A percentile compares a stretch with the other conserved stretches of the same genome.
phyloP scores from a whole-genome alignment of 2,888 invertebrate species.

The Dicycla oo region DNA sequence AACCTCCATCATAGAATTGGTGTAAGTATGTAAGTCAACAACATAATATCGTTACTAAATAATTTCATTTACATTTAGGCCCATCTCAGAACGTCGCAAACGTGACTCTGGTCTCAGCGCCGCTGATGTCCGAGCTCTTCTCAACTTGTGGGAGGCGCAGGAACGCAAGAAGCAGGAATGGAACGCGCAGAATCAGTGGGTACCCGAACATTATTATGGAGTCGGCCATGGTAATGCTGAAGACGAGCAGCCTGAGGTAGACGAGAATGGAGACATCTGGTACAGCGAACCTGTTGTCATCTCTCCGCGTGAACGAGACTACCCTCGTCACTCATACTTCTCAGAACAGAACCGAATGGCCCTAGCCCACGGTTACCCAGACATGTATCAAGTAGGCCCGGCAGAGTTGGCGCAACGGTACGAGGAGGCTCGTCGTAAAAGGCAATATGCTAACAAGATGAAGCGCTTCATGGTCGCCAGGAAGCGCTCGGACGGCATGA shows the following conservation, averaged over 20 bases:
- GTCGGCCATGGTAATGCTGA: slow-evolving; percentile 80
- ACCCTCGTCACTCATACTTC: slow-evolving; percentile 85
- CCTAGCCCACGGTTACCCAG: slow-evolving; percentile 82
- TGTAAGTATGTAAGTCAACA: slow-evolving; percentile 56
- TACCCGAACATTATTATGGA: slow-evolving; percentile 80
- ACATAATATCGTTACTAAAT: slow-evolving; percentile 53
- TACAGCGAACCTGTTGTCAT: slow-evolving; percentile 91
- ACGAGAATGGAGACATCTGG: slow-evolving; percentile 90
- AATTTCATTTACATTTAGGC: slow-evolving; percentile 73
- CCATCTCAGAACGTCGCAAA: slow-evolving; percentile 89
- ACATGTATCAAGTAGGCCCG: slow-evolving; percentile 84
- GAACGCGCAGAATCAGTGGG: slow-evolving; percentile 84
- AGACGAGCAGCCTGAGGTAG: slow-evolving; percentile 87
- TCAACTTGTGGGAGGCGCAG: slow-evolving; percentile 91
- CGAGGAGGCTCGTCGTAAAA: slow-evolving; percentile 87
- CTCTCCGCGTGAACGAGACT: slow-evolving; percentile 82
- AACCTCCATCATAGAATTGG: slow-evolving; percentile 59
- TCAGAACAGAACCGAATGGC: slow-evolving; percentile 88
- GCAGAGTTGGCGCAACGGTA: slow-evolving; percentile 85
- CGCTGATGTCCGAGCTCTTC: slow-evolving; percentile 91
- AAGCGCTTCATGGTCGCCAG: slow-evolving; percentile 92
- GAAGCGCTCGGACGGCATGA: slow-evolving; percentile 86
- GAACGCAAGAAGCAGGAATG: slow-evolving; percentile 89
- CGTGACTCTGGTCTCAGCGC: slow-evolving; percentile 91
- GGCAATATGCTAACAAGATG: slow-evolving; percentile 87